Base-by-base conservation (phyloP, 2,888 invertebrate species). In the Cerastoderma edule region DNA sequence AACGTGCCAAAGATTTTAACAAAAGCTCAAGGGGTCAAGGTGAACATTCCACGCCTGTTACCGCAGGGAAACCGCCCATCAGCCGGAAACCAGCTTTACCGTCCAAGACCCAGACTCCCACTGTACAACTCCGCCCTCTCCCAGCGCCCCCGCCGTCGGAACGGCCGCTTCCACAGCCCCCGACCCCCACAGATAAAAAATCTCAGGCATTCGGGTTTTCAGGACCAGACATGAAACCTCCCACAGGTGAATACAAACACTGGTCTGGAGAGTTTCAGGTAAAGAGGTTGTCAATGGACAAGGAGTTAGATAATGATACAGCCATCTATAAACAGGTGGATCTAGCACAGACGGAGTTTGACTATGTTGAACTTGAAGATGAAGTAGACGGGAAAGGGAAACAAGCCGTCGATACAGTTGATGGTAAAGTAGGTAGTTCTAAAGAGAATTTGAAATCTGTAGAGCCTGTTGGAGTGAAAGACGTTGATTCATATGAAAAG, bases 281-380 rank as follows among this genome's bases (percentile, higher is more conserved):
- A 32, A 83, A 84, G 85, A 90, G 79, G 33, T 27, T 82, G 50
- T 79, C 78, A 30, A 57, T 67, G 10, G 69, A 72, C n/a, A 60
- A 46, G 48, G 39, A 50, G 16, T 30, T 39, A 35, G 74, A 64
- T 33, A 65, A 53, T 19, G 78, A 82, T 39, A 39, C 19, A 39
- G 67, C 54, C 57, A 44, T 48, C 2, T 69, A 69, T 35, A 81
- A 81, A 35, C 50, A 72, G 3, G 80, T 67, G 83, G 95, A 95
- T 74, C 95, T 95, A 95, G 94, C 95, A 28, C 97, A 97, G 89
- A n/a, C n/a, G n/a, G 97, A 98, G 91, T 97, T 97, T 91, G 98
- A 98, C 93, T 98, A 98, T 91, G 97, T 98, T n/a, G 88, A 88
- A 63, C 94, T 98, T 72, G 93, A 91, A 95, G 96, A 96, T 1